These are phyloP conservation scores for Myathropa florea DNA, from an alignment of 2,888 invertebrate species.

Conservation along the genomic window DNA sequence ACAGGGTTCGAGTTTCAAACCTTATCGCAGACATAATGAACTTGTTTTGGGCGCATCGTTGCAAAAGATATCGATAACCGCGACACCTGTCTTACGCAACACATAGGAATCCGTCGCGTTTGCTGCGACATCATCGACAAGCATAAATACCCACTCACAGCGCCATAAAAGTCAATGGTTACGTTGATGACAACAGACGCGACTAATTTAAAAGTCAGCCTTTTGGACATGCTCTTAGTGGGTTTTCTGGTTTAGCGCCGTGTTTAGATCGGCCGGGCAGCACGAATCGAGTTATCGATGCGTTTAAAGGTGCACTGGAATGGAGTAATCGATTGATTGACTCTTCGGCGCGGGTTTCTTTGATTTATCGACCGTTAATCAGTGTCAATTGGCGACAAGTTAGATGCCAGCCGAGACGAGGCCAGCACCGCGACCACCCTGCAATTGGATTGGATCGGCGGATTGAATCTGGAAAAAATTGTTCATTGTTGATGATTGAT, in stretches of 20 bases:
- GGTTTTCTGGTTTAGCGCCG: conserved; percentile 23
- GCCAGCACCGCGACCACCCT: conserved; percentile 1
- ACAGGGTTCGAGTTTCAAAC: neutral
- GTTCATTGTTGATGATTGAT: conserved; percentile 9
- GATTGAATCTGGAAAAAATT: neutral
- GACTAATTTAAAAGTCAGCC: neutral
- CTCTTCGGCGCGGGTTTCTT: conserved; percentile 28
- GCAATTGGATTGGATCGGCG: neutral
- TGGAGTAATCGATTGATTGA: conserved; percentile 54
- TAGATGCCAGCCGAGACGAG: neutral
- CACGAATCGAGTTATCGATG: conserved; percentile 25
- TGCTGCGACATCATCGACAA: neutral
- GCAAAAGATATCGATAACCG: neutral
- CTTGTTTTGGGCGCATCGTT: neutral
- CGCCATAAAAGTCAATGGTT: conserved; percentile 31
- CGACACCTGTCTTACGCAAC: conserved; percentile 10
- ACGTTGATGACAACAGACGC: conserved; percentile 19
- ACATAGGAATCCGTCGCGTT: conserved; percentile 16
- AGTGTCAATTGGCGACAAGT: conserved; percentile 26
- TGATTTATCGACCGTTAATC: conserved; percentile 44
- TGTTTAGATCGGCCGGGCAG: neutral
- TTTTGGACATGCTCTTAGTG: conserved; percentile 27
- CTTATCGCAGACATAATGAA: neutral
- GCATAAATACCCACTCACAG: neutral
- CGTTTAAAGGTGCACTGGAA: conserved; percentile 35